phyloP scores from a whole-genome alignment of 2,888 invertebrate species.

The Scaptomyza cyrtandrae region DNA sequence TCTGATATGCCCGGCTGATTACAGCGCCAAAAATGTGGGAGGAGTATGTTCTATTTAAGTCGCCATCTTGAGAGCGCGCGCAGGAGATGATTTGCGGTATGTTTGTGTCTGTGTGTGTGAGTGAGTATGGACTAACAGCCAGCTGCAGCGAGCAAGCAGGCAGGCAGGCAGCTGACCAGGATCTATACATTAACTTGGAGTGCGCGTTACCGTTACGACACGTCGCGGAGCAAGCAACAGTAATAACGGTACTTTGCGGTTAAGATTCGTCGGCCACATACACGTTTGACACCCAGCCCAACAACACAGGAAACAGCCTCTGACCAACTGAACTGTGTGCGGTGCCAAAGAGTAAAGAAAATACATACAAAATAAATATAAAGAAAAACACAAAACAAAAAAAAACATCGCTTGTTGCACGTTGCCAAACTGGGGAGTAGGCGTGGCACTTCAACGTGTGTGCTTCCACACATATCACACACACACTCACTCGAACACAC shows the following conservation, averaged over 20 bases:
- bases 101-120: conserved; percentile 20
- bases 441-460: conserved; percentile 50
- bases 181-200: conserved; percentile 71
- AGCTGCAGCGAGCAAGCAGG: neutral
- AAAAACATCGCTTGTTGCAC: conserved; percentile 71
- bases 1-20: conserved; percentile 37
- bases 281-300: conserved; percentile 43
- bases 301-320: conserved; percentile 46
- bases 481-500: neutral
- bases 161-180: conserved; percentile 38
- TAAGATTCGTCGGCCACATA: conserved; percentile 74
- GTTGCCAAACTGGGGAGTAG: conserved; percentile 38
- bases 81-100: conserved; percentile 55
- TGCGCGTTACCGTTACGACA: conserved; percentile 79
- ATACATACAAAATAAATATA: conserved; percentile 19
- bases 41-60: conserved; percentile 28
- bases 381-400: conserved; percentile 22
- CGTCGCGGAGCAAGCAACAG: conserved; percentile 67
- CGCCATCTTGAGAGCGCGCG: conserved; percentile 59
- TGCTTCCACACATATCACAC: neutral
- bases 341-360: conserved; percentile 15
- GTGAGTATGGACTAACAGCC: conserved; percentile 46
- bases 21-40: conserved; percentile 39
- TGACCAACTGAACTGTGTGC: conserved; percentile 44
- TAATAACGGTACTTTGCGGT: conserved; percentile 75